Percentiles rank a stretch among this genome's conserved stretches.
These are phyloP conservation scores for Achroia grisella DNA, from an alignment of 1,140 invertebrate genomes.

Conservation along the genomic window DNA sequence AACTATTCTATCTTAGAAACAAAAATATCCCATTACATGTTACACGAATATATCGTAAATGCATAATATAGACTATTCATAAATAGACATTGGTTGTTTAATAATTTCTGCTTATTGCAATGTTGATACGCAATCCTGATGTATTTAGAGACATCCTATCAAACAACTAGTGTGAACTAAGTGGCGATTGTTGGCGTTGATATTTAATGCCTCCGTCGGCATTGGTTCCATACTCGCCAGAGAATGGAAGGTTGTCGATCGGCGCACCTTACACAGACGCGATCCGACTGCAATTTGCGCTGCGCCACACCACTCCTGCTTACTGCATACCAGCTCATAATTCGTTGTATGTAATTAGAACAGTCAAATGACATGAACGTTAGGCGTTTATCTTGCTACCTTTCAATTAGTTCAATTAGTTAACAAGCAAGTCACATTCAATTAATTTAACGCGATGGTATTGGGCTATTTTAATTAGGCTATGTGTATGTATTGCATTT, in stretches of 20 bases:
- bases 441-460: neutral
- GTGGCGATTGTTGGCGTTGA: conserved; percentile 37
- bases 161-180: conserved; percentile 10
- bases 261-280: conserved; percentile 38
- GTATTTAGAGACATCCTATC: too few relatives aligned
- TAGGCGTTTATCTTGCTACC: too few relatives aligned
- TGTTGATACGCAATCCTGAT: too few relatives aligned
- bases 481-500: neutral
- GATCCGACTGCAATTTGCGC: conserved; percentile 31
- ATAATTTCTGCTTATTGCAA: too few relatives aligned
- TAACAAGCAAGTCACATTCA: neutral
- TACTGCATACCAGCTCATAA: conserved; percentile 38
- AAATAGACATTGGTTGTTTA: too few relatives aligned
- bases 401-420: neutral
- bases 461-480: neutral
- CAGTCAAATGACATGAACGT: conserved; percentile 11
- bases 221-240: conserved; percentile 40
- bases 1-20: too few relatives aligned
- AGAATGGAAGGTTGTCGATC: conserved; percentile 63
- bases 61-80: too few relatives aligned
- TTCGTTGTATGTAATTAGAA: conserved; percentile 40
- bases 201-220: conserved; percentile 53
- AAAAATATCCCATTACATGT: too few relatives aligned
- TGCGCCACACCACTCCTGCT: conserved; percentile 5
- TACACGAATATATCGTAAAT: too few relatives aligned